Evolutionary conservation across 2,797 vertebrate species (phyloP), one percentile per base, ranked within the genome.

Genomic region (Telmatherina bonti): DNA sequence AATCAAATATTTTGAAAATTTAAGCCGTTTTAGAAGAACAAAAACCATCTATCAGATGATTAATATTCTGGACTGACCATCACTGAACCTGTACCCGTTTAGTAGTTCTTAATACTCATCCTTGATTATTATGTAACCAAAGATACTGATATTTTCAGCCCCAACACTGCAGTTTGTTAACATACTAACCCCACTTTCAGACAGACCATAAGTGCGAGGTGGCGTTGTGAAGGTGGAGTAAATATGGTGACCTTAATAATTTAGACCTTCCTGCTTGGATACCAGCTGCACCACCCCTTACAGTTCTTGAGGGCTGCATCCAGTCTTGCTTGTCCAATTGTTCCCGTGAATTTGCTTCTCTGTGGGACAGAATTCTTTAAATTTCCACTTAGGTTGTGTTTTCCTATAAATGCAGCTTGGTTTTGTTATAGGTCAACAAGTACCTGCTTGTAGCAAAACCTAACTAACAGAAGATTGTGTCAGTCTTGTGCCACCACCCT

Each of bases 231-330:
- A 80, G 67, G 64, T 51, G 52, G 79, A 62, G 79, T 54, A 78
- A 70, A 70, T 57, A 79, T 64, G 51, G 76, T 66, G 61, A 81
- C 52, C 69, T 93, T 90, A 91, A 92, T 93, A 89, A 94, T 93
- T 89, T 70, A 91, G 53, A 41, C 55, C 75, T 72, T 75, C 74
- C 83, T 82, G 74, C 81, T 79, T 81, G 47, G 58, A 78, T 41
- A 72, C 63, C 72, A 85, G 84, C 79, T 81, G 85, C 79, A 74
- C 80, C 77, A 77, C 72, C 80, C 76, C 36, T 78, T 35, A 16
- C 54, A 31, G 73, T 85, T 75, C 70, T 61, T 62, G 15, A 64
- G 67, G 27, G 38, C 53, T 71, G 74, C 81, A 82, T 84, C 73
- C 56, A 31, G 15, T 65, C 63, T 71, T 45, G 54, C 68, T 13